Percentiles rank a stretch among this genome's conserved stretches.
Conservation (phyloP, 2,113 vertebrate species). For the Malaclemys terrapin region DNA sequence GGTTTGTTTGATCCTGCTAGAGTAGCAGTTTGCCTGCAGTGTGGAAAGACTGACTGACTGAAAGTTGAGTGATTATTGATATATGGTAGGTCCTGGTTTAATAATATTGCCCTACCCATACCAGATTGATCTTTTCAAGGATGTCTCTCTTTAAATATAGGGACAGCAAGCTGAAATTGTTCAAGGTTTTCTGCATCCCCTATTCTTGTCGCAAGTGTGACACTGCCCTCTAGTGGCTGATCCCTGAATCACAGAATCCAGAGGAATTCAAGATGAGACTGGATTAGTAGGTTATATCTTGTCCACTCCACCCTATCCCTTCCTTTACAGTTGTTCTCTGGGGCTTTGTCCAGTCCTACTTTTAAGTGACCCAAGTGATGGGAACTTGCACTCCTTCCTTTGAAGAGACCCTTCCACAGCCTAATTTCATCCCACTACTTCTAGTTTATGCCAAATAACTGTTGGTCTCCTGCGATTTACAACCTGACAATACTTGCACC, state of each 20-base stretch:
- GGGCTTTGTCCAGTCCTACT: not conserved
- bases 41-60: not conserved
- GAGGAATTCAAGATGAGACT: not conserved
- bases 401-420: not conserved
- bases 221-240: constrained; percentile 71
- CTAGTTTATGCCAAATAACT: not conserved
- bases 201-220: not conserved
- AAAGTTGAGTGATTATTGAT: not conserved
- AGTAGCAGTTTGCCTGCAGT: not conserved
- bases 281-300: not conserved
- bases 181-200: not conserved
- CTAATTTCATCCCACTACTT: not conserved
- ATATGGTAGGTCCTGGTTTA: not conserved
- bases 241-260: not conserved
- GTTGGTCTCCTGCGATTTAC: not conserved
- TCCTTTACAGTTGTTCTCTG: not conserved
- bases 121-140: not conserved
- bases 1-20: not conserved
- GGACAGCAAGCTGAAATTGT: not conserved
- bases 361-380: not conserved
- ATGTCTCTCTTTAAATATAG: not conserved
- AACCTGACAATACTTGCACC: not conserved
- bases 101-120: not conserved
- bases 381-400: not conserved
- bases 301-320: not conserved